Base-by-base conservation (phyloP, 2,888 invertebrate genomes). In the Aphidius colemani region DNA sequence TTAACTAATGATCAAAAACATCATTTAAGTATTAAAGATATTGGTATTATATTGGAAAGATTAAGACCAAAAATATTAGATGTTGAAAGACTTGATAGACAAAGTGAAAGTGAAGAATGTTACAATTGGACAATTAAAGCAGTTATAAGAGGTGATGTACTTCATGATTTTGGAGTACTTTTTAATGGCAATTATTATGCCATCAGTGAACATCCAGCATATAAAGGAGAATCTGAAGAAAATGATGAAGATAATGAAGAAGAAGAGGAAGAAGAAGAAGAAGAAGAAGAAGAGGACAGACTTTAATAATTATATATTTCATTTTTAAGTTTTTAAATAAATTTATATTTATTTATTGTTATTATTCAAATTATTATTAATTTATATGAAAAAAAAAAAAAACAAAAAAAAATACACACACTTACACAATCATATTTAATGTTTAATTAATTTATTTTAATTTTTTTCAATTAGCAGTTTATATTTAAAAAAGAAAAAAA, bases 111-210 rank as follows among this genome's bases (percentile, higher is more conserved):
- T 82, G 94, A 94, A 83, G 95, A 95, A 84, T 94, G 94, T 82
- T 94, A 94, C 87, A 95, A 95, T 84, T 96, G 96, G 96, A 95
- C 95, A 83, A 96, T 96, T 85, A 95, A 95, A 84, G 96, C 96
- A 76, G 93, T 95, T 75, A 95, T 96, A 80, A 87, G 94, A 68
- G 96, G 96, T 60, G 95, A 95, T 84, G 93, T 94, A 75, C 85
- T 96, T 76, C 88, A 95, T 65, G 95, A 96, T 84, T 86, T 96
- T 69, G 96, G 96, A 69, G 94, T 96, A 74, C 94, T 96, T 81
- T 96, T 96, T 85, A 95, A 95, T 84, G 95, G 95, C 69, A 95
- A 95, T 85, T 96, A 95, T 84, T 96, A 96, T 85, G 94, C 94
- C 74, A 95, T 96, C 82, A 94, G 94, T 78, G 95, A 96, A 84